Conservation (phyloP, 2,113 vertebrate genomes). For the Dicerorhinus sumatrensis region DNA sequence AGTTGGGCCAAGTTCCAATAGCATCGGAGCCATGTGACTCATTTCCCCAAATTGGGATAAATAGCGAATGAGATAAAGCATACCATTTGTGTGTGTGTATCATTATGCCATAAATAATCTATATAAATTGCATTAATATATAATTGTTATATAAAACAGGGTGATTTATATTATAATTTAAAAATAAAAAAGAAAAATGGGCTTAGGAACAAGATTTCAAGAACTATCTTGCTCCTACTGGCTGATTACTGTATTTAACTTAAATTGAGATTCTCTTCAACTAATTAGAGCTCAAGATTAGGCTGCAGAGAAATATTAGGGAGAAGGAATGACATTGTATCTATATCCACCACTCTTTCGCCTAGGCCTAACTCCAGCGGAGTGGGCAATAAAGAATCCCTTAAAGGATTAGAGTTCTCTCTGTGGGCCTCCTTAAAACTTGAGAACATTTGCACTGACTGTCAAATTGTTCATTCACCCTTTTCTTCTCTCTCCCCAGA, state of each 20-base stretch:
- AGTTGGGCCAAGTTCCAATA: background rate
- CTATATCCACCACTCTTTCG: background rate
- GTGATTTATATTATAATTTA: background rate
- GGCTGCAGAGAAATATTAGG: background rate
- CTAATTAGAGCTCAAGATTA: background rate
- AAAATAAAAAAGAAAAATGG: background rate
- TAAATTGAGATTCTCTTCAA: background rate
- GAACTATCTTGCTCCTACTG: background rate
- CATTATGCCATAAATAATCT: background rate
- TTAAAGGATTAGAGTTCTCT: background rate
- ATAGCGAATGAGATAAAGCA: background rate
- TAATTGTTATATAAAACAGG: background rate
- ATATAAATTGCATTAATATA: background rate
- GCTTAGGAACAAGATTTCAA: background rate
- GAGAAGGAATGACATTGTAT: background rate
- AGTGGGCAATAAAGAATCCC: background rate
- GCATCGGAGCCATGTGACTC: background rate
- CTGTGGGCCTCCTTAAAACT: background rate
- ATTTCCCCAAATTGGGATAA: background rate
- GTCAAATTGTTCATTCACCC: background rate
- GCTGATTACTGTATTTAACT: background rate
- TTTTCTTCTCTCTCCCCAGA: background rate
- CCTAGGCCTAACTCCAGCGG: rapidly evolving
- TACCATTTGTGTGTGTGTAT: background rate
- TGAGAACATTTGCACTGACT: background rate